phyloP scores from a whole-genome alignment of 1,140 invertebrate species.

The Chrysopa pallens region DNA sequence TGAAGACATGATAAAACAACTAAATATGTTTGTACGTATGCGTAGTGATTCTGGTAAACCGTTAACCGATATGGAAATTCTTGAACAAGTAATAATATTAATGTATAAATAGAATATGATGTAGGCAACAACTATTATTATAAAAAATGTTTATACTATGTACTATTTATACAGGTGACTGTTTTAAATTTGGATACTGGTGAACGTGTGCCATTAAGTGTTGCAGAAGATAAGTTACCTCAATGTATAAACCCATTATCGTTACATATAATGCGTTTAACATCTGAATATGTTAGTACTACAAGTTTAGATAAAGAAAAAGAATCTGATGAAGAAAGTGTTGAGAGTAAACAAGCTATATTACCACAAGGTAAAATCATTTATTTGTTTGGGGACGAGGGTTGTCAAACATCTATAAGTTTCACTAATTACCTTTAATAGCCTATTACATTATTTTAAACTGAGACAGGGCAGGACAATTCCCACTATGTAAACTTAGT shows the following conservation, averaged over 20 bases:
- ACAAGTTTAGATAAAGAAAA: conserved; percentile 55
- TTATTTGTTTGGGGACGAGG: too few relatives aligned
- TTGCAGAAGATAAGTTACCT: conserved; percentile 78
- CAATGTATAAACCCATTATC: conserved; percentile 84
- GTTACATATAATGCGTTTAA: conserved; percentile 85
- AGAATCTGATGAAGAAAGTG: conserved; percentile 69
- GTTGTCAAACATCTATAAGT: too few relatives aligned
- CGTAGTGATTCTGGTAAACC: conserved; percentile 71
- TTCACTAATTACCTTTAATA: too few relatives aligned
- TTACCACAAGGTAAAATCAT: conserved; percentile 31
- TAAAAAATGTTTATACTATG: too few relatives aligned
- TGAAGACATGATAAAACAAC: conserved; percentile 45
- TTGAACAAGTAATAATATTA: conserved; percentile 51
- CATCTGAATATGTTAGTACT: conserved; percentile 73
- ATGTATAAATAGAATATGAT: too few relatives aligned
- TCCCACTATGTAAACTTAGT: neutral
- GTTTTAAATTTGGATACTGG: conserved; percentile 90
- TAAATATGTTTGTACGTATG: conserved; percentile 61
- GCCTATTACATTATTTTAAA: too few relatives aligned
- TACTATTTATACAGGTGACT: conserved; percentile 35
- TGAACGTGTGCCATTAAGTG: conserved; percentile 69
- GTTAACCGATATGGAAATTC: conserved; percentile 72
- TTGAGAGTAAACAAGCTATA: conserved; percentile 51
- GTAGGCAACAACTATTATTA: too few relatives aligned
- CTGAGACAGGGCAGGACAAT: conserved; percentile 4